Conservation (phyloP, 2,113 vertebrate species). For the Ammodytes dubius region DNA sequence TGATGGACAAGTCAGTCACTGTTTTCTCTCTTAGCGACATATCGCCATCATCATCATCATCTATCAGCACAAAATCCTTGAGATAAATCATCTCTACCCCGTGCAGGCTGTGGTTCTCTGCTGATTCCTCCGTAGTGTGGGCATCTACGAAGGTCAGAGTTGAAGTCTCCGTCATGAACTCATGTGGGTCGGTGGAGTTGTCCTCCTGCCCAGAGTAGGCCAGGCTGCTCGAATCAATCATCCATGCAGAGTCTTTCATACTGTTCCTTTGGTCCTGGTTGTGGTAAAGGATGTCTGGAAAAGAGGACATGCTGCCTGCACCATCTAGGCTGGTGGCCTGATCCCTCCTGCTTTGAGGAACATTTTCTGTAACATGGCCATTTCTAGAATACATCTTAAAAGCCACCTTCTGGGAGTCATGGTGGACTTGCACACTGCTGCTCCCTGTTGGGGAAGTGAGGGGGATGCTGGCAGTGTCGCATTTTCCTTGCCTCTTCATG, state of each 20-base stretch:
- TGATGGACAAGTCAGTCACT: conserved; percentile 90
- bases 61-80: conserved; percentile 93
- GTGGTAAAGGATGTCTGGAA: conserved; percentile 19
- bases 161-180: conserved; percentile 82
- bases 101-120: conserved; percentile 89
- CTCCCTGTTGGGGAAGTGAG: conserved; percentile 62
- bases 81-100: conserved; percentile 85
- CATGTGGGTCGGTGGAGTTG: conserved; percentile 80
- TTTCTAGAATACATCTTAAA: conserved; percentile 56
- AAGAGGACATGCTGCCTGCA: conserved; percentile 7
- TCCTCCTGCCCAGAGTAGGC: conserved; percentile 67
- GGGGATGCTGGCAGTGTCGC: conserved; percentile 32
- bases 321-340: conserved; percentile 7
- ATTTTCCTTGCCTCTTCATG: conserved; percentile 64
- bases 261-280: conserved; percentile 29
- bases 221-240: conserved; percentile 67
- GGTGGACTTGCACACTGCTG: conserved; percentile 54
- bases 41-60: conserved; percentile 92
- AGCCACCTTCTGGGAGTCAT: conserved; percentile 67
- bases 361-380: conserved; percentile 37
- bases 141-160: conserved; percentile 95
- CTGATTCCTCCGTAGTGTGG: conserved; percentile 88
- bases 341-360: conserved; percentile 28
- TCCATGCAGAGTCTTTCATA: conserved; percentile 54
- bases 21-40: conserved; percentile 96